These are phyloP conservation scores for Troides oblongomaculatus DNA, from an alignment of 2,888 invertebrate species.

Conservation along the genomic window DNA sequence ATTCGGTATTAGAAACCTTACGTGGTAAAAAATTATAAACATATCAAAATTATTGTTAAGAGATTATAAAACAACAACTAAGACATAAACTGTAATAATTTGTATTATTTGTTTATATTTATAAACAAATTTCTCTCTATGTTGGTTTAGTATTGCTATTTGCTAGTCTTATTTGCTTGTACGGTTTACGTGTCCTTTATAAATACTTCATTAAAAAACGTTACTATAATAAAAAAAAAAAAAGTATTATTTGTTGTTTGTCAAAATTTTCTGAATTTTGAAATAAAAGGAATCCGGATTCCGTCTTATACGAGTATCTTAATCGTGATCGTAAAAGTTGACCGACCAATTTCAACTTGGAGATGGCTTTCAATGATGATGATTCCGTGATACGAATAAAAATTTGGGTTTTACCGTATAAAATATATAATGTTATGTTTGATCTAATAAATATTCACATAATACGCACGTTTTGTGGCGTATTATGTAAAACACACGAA, in stretches of 20 bases:
- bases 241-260: not conserved
- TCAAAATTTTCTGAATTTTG: constrained; percentile 10
- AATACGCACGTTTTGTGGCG: constrained; percentile 28
- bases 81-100: no score
- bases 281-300: constrained; percentile 37
- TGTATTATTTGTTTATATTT: no score
- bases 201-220: not conserved
- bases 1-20: no score
- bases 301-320: constrained; percentile 19
- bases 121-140: no score
- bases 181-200: not conserved
- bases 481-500: constrained; percentile 34
- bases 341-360: no score
- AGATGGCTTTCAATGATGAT: no score
- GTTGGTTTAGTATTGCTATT: not conserved
- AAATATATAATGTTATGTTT: constrained; percentile 18
- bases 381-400: constrained; percentile 16
- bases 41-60: no score
- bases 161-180: not conserved
- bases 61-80: no score
- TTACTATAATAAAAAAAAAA: not conserved
- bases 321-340: no score
- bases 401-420: constrained; percentile 37
- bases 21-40: no score
- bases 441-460: constrained; percentile 35